A percentile compares a stretch with the other conserved stretches of the same genome.
These are phyloP conservation scores for Astyanax mexicanus DNA, from an alignment of 2,797 vertebrate genomes.

Conservation along the genomic window DNA sequence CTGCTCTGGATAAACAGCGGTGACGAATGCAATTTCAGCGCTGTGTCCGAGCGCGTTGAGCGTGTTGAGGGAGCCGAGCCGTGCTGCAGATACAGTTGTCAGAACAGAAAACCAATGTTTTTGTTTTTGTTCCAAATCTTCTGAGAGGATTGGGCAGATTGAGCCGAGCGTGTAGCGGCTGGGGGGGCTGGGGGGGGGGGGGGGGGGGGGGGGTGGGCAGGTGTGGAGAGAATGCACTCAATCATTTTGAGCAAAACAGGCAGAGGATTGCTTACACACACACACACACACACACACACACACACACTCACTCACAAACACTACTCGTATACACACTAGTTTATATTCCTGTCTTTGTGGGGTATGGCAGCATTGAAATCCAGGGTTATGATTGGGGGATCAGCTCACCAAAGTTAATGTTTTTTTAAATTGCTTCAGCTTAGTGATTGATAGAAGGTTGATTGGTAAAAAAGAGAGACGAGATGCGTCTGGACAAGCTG, in stretches of 20 bases:
- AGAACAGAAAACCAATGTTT: not conserved
- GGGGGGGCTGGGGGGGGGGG: too few relatives aligned
- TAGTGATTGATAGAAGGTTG: too few relatives aligned
- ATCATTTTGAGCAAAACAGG: not conserved
- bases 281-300: constrained; percentile 11
- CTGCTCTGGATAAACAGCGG: constrained; percentile 21
- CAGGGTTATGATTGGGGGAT: too few relatives aligned
- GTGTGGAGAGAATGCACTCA: constrained; percentile 9
- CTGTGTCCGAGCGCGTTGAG: constrained; percentile 7
- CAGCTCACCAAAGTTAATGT: too few relatives aligned
- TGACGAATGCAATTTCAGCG: constrained; percentile 3
- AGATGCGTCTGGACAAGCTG: too few relatives aligned
- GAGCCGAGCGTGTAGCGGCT: not conserved
- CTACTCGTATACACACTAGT: not conserved
- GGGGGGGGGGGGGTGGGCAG: too few relatives aligned
- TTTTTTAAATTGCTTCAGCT: too few relatives aligned
- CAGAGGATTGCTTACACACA: not conserved
- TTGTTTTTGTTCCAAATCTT: constrained; percentile 9
- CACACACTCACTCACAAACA: too few relatives aligned
- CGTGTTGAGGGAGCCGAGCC: not conserved
- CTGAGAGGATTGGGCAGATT: constrained; percentile 11
- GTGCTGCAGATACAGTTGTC: constrained; percentile 30
- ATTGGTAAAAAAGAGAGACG: too few relatives aligned
- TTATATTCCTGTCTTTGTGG: not conserved
- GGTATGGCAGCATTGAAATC: not conserved